phyloP scores from a whole-genome alignment of 2,888 invertebrate genomes.

The Halictus quadricinctus region DNA sequence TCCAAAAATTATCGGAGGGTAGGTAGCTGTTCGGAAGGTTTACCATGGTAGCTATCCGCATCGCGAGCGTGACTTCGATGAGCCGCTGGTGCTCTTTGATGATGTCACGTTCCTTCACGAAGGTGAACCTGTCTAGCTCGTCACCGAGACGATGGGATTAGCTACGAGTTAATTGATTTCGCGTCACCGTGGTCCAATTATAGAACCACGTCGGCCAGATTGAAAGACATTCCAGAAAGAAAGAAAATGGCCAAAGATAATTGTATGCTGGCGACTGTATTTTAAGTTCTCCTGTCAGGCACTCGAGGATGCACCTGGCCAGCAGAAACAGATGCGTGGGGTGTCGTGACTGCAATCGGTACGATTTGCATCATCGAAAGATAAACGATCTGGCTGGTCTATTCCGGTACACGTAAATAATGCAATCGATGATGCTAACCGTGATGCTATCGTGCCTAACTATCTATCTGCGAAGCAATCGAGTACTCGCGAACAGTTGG shows the following conservation, averaged over 20 bases:
- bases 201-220: background rate
- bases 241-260: background rate
- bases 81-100: slow-evolving; percentile 49
- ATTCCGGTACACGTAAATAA: slow-evolving; percentile 36
- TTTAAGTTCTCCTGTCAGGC: background rate
- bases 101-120: slow-evolving; percentile 62
- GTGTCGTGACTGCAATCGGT: slow-evolving; percentile 23
- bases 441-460: slow-evolving; percentile 8
- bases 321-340: slow-evolving; percentile 25
- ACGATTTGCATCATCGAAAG: slow-evolving; percentile 47
- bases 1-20: background rate
- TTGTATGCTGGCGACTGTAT: background rate
- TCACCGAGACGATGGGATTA: background rate
- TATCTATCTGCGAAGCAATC: background rate
- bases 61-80: slow-evolving; percentile 24
- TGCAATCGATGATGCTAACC: background rate
- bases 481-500: background rate
- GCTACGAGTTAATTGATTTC: slow-evolving; percentile 46
- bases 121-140: slow-evolving; percentile 57
- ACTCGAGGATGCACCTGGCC: slow-evolving; percentile 11
- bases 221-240: background rate
- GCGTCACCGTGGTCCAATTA: slow-evolving; percentile 20
- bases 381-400: slow-evolving; percentile 44
- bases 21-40: background rate
- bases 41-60: background rate